Evolutionary conservation across 2,888 invertebrate species (phyloP), one percentile per base, ranked within the genome.

Genomic region (Elmis aenea): DNA sequence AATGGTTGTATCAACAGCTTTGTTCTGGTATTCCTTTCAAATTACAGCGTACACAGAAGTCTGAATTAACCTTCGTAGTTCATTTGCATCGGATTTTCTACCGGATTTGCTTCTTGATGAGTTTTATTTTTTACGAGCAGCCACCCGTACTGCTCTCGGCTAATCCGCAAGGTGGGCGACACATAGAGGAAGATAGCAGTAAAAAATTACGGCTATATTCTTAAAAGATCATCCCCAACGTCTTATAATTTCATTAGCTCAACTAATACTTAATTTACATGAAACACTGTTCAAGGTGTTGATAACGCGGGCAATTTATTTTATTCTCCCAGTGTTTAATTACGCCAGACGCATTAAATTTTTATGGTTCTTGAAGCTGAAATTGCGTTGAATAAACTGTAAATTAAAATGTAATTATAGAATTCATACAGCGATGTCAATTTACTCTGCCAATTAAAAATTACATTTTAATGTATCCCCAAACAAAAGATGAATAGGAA

Each of bases 91-190:
- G 54, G 38, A 46, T 46, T 40, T 46, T 43, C 46, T 28, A 33
- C 54, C 53, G 57, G 57, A 57, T 56, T 55, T 56, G 50, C 49
- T 39, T 21, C 45, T 51, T 52, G 55, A 57, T 56, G 58, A 57
- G 55, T 56, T 57, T 57, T 55, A 58, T 58, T 58, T 58, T 57
- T 56, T 57, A 55, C 50, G 49, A 44, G 43, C 45, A 42, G 45
- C 43, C 43, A 38, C 38, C 33, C 38, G 42, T 38, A 30, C 13
- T 23, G 22, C 26, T 41, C 11, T 26, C 14, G 25, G 33, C 23
- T 42, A 37, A 38, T 42, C 37, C 37, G 27, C 16, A 27, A 33
- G 42, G 45, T 45, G 36, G 34, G 36, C 33, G 42, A 38, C 28
- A 29, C 24, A 38, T 33, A 26, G 34, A 36, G 34, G 18, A 28